Base-by-base conservation (phyloP, 2,797 vertebrate genomes). In the Micromesistius poutassou region DNA sequence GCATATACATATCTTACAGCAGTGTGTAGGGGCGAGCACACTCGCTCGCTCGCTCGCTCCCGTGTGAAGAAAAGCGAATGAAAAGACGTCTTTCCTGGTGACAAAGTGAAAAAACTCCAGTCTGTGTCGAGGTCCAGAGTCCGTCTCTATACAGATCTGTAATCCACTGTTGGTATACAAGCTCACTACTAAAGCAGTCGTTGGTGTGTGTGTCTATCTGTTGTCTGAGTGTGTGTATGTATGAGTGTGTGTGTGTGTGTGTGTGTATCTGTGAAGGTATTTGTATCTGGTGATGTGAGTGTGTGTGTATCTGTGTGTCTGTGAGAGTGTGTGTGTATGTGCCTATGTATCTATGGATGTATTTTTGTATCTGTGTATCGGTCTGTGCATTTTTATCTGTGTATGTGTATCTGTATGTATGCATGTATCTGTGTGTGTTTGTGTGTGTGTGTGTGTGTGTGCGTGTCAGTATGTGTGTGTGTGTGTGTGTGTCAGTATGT, bases 1-100 rank as follows among this genome's bases (percentile, higher is more conserved):
- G 86, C 88, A 91, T 94, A 79, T 94, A 94, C 92, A 92, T 94
- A 94, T 93, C 88, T 91, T 94, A 94, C 94, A 94, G 85, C 85
- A 80, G 85, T 79, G 80, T 42, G 6, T 9, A 8, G 79, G 46
- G 1, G n/a, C 10, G 0, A n/a, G n/a, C n/a, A n/a, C n/a, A 5
- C 10, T 66, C 1, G 62, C 62, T 66, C n/a, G 62, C 62, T 66
- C 62, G 14, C 73, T 12, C 1, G n/a, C 16, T 30, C 16, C 5
- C 9, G 25, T 66, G 10, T 12, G 46, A 46, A 74, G 38, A 74
- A 19, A 38, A 73, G 36, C 33, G 35, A 10, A 66, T 28, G 71
- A 25, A 74, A 74, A 74, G 36, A 40, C 38, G 70, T 36, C 12
- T 19, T 9, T 66, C 4, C 62, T 66, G 62, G 62, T 66, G 62